Evolutionary conservation across 2,888 invertebrate species (phyloP), one percentile per base, ranked within the genome.

Genomic region (Helleia helle): DNA sequence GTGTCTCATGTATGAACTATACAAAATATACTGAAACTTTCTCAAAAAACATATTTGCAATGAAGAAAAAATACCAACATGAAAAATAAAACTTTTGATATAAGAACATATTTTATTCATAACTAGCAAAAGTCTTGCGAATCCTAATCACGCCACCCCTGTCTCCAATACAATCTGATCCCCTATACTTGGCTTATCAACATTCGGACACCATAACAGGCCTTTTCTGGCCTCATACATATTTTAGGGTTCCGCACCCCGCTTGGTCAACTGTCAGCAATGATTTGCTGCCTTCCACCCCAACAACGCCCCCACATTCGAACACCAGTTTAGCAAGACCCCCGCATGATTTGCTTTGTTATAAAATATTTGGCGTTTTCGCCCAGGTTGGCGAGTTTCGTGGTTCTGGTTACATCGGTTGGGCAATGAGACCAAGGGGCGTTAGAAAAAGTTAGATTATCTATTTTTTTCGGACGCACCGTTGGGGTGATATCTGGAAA

Each of bases 201-300:
- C 80, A 81, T 84, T 84, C 84, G 84, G 84, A 84, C 84, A 84
- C 81, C 83, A 83, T 81, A 83, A 81, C 83, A 76, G 73, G 73
- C 74, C 71, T 77, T 71, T 62, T 66, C 62, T 67, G 67, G 72
- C 66, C 80, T 79, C 83, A 84, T 84, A 84, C 84, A 84, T 84
- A 84, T 79, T 84, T 84, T 71, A 84, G 73, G 81, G 74, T 59
- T 57, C 54, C 66, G 61, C 71, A 69, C 81, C 81, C 84, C 74
- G 70, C 73, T 69, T 83, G 84, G 84, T 84, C 84, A 84, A 81
- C 84, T 84, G 84, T 84, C 84, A 84, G 80, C 79, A 83, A 84
- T 84, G 84, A 84, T 84, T 84, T 84, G 84, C 83, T 76, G 69
- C 71, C 63, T 70, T 71, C 75, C 56, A 75, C 67, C 72, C 63